Base-by-base conservation (phyloP, 2,797 vertebrate species). In the Schizothorax lantsangensis region DNA sequence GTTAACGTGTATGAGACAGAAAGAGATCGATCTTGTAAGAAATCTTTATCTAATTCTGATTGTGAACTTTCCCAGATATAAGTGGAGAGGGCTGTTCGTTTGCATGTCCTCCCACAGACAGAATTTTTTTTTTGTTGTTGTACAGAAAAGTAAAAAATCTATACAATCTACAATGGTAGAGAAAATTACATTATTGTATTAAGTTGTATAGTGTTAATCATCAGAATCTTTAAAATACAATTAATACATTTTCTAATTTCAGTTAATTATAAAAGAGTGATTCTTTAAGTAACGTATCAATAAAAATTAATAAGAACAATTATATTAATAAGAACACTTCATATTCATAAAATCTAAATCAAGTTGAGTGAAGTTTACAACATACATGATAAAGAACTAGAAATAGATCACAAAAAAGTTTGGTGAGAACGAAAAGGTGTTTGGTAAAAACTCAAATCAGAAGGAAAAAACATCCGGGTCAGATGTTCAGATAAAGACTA, bases 101-200 rank as follows among this genome's bases (percentile, higher is more conserved):
- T 77, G 33, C 38, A 69, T 66, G 86, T 88, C 74, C 83, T 88
- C 82, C 88, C 81, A 87, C 88, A 78, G 69, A 85, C 68, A 54
- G 14, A 62, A 62, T 23, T 57, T 21, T 52, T 52, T 54, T 52
- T 7, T 49, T 38, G 5, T 38, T 17, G 9, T 59, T n/a, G 23
- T n/a, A 85, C 33, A 40, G n/a, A 85, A 69, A 72, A 77, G 68
- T 36, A n/a, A 71, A 26, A 75, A 33, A 72, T 59, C 62, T 30
- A 47, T 15, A 77, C 26, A 64, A 73, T 71, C 75, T 72, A 71
- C 45, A 69, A 40, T 36, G 64, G 64, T 57, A 49, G 64, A 75
- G 64, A 52, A 68, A 47, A 33, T 75, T 6, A 5, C 49, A 45
- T 47, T 9, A 9, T 72, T 17, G 12, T 36, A 47, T 74, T 33